These are phyloP conservation scores for Machimus atricapillus DNA, from an alignment of 2,888 invertebrate genomes.

Conservation along the genomic window DNA sequence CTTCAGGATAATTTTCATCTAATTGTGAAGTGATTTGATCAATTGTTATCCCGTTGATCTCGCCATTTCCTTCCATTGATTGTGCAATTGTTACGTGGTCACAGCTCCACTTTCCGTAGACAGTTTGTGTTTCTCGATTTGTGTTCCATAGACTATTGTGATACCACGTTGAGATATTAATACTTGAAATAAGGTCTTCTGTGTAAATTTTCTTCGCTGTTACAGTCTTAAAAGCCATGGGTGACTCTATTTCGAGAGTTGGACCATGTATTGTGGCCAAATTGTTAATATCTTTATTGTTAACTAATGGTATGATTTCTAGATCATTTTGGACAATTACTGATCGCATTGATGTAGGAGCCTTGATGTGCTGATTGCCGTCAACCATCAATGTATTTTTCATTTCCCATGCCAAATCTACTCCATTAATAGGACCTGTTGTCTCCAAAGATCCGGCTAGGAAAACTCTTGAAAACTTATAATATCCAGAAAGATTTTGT, in stretches of 20 bases:
- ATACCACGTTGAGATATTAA: constrained; percentile 63
- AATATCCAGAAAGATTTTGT: constrained; percentile 59
- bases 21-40: constrained; percentile 47
- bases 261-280: constrained; percentile 58
- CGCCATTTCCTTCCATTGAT: constrained; percentile 55
- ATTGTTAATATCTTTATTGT: constrained; percentile 57
- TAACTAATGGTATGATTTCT: constrained; percentile 55
- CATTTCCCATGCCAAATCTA: constrained; percentile 62
- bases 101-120: constrained; percentile 64
- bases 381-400: constrained; percentile 64
- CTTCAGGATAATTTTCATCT: background rate
- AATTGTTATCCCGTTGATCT: constrained; percentile 56
- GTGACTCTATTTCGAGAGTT: constrained; percentile 53
- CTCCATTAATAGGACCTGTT: constrained; percentile 60
- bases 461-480: constrained; percentile 59
- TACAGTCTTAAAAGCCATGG: constrained; percentile 55
- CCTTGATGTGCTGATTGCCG: constrained; percentile 59
- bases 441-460: constrained; percentile 53
- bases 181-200: constrained; percentile 55
- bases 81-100: constrained; percentile 59
- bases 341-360: constrained; percentile 60
- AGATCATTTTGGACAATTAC: constrained; percentile 57
- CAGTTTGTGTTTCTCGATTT: constrained; percentile 56
- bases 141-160: constrained; percentile 56
- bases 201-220: constrained; percentile 52